A percentile compares a stretch with the other conserved stretches of the same genome.
Conservation (phyloP, 2,797 vertebrate genomes). For the Tragopan temminckii region DNA sequence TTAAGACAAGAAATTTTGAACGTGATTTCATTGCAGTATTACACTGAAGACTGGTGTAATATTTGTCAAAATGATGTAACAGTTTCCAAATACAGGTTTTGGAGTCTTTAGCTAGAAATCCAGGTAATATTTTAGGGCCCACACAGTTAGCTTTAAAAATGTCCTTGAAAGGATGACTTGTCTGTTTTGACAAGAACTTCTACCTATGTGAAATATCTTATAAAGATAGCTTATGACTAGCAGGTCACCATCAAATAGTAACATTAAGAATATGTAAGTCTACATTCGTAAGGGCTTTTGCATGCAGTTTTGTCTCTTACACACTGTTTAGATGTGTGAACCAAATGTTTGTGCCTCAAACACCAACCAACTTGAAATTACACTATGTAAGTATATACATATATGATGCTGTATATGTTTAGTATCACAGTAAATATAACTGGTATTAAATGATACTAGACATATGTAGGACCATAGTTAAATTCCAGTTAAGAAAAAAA, state of each 20-base stretch:
- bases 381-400: constrained; percentile 76
- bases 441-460: constrained; percentile 73
- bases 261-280: constrained; percentile 79
- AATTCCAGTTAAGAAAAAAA: constrained; percentile 76
- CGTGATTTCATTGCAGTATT: constrained; percentile 72
- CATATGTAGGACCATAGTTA: constrained; percentile 74
- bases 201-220: constrained; percentile 81
- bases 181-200: constrained; percentile 67
- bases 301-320: constrained; percentile 79
- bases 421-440: constrained; percentile 76
- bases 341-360: constrained; percentile 81
- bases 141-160: constrained; percentile 74
- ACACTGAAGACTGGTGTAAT: constrained; percentile 66
- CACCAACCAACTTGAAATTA: constrained; percentile 78
- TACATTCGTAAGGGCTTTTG: constrained; percentile 74
- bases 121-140: constrained; percentile 62
- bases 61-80: constrained; percentile 61
- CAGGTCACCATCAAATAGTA: constrained; percentile 82
- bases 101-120: constrained; percentile 73
- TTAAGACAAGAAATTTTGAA: constrained; percentile 68
- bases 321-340: constrained; percentile 76
- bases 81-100: constrained; percentile 67
- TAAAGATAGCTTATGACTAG: constrained; percentile 82
- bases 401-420: constrained; percentile 68
- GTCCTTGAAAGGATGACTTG: constrained; percentile 63